Evolutionary conservation across 1,140 invertebrate genomes (phyloP).

Genomic region (Gerris buenoi): DNA sequence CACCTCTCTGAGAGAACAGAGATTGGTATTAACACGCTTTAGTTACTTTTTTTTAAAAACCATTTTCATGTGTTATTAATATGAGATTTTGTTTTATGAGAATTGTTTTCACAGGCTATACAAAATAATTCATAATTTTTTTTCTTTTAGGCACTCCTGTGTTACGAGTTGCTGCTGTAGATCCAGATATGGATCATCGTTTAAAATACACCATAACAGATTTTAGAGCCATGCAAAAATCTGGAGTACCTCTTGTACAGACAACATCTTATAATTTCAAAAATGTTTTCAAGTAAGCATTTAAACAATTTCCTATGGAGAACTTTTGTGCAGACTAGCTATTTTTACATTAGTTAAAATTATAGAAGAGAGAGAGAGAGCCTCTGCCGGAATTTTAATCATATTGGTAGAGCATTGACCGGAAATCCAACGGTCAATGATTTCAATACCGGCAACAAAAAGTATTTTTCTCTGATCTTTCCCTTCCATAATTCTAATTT

Average conservation of each 20-base stretch:
- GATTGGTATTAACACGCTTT: slow-evolving; percentile 34
- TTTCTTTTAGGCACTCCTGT: slow-evolving; percentile 37
- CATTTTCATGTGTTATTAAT: too few species aligned
- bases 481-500: too few species aligned
- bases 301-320: too few species aligned
- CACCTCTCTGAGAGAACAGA: slow-evolving; percentile 55
- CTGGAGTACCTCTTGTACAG: slow-evolving; percentile 48
- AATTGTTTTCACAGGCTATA: slow-evolving; percentile 9
- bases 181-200: slow-evolving; percentile 51
- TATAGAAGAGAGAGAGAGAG: too few species aligned
- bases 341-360: too few species aligned
- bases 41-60: neutral
- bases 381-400: too few species aligned
- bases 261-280: slow-evolving; percentile 46
- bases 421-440: too few species aligned
- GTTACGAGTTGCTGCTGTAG: slow-evolving; percentile 44
- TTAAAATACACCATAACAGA: slow-evolving; percentile 52
- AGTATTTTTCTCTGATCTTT: too few species aligned
- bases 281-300: slow-evolving; percentile 39
- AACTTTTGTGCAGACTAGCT: too few species aligned
- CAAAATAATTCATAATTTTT: too few species aligned
- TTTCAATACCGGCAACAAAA: too few species aligned
- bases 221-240: slow-evolving; percentile 54
- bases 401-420: too few species aligned
- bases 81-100: neutral